Evolutionary conservation across 2,888 invertebrate species (phyloP), one percentile per base, ranked within the genome.

Genomic region (Metopia argyrocephala): DNA sequence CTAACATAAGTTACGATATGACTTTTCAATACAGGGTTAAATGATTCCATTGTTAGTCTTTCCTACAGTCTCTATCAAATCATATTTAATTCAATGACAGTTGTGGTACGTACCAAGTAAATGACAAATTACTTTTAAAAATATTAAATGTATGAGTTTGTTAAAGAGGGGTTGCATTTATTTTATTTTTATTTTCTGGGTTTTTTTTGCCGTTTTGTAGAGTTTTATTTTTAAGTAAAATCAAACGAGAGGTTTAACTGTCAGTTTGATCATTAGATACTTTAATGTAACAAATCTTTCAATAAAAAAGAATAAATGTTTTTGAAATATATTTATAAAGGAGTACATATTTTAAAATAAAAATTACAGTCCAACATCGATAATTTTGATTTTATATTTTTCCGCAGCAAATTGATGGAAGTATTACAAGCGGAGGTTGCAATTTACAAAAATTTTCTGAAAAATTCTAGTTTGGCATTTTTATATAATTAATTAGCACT

Each of bases 211-310:
- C 21, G 73, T 68, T 61, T 66, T 56, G 3, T 68, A n/a, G 59
- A 57, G 57, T 57, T 68, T 76, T 23, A 38, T 15, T 12, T 64
- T 21, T 15, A 20, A 73, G 57, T 15, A 52, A 66, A 65, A 70
- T 27, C 28, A 50, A 75, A 83, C 76, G 82, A 83, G 86, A 86
- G 84, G 83, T 85, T 84, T 84, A 84, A 83, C 87, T 88, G 87
- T 85, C 87, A 87, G 61, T 71, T 59, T 59, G 64, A 75, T 81
- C 83, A 79, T 83, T 76, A 81, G 57, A 68, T 46, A 46, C 45
- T 59, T 52, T 5, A 20, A 28, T 45, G 64, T 31, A 20, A 50
- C 27, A 52, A 15, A 2, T 12, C 12, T 38, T 38, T 12, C 7
- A 71, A 25, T 3, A 28, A 5, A 12, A 5, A 52, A 12, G 28